A percentile compares a stretch with the other conserved stretches of the same genome.
These are phyloP conservation scores for Drosophila nasuta DNA, from an alignment of 1,140 invertebrate genomes.

Conservation along the genomic window DNA sequence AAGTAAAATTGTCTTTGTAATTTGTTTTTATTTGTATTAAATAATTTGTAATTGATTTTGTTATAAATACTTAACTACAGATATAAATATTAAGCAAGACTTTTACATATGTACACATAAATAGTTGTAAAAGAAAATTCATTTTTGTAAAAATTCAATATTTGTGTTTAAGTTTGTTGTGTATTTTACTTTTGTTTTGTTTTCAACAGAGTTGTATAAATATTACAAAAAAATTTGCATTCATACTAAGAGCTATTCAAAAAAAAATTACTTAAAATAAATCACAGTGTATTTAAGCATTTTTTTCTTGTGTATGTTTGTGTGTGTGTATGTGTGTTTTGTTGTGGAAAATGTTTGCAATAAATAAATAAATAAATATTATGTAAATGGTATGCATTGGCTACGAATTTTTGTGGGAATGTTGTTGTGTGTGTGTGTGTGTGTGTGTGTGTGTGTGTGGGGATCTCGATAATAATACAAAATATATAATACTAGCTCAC, in stretches of 20 bases:
- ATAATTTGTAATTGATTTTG: constrained; percentile 11
- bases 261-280: constrained; percentile 81
- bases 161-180: constrained; percentile 5
- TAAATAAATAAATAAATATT: constrained; percentile 35
- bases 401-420: background rate
- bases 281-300: constrained; percentile 80
- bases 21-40: constrained; percentile 3
- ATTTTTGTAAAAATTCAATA: constrained; percentile 7
- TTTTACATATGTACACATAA: background rate
- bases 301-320: constrained; percentile 61
- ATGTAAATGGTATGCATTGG: constrained; percentile 18
- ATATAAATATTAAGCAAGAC: constrained; percentile 10
- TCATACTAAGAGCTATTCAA: constrained; percentile 69
- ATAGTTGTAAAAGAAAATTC: too few relatives aligned
- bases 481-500: constrained; percentile 22
- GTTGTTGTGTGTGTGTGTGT: background rate
- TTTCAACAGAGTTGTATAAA: constrained; percentile 34
- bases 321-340: constrained; percentile 29
- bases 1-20: too few relatives aligned
- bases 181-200: constrained; percentile 1
- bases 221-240: constrained; percentile 35
- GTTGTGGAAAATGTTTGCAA: too few relatives aligned
- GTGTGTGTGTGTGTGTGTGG: constrained; percentile 1
- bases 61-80: background rate
- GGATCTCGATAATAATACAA: constrained; percentile 9